Evolutionary conservation across 2,797 vertebrate genomes (phyloP).

Genomic region (Loris lydekkerianus): DNA sequence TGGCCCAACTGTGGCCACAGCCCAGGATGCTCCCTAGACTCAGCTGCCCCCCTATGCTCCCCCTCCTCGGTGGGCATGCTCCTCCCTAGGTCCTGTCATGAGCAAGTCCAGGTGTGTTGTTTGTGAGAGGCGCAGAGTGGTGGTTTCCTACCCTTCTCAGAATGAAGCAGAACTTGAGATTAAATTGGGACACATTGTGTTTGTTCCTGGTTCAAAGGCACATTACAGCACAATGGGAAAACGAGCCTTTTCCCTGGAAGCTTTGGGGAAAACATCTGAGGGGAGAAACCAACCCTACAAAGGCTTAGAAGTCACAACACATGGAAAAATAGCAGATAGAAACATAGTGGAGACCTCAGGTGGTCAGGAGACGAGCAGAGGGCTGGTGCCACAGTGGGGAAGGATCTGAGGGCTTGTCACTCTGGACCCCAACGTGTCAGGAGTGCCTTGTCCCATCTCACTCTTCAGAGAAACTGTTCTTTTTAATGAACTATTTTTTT

Average conservation of each 20-base stretch:
- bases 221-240: slow-evolving; percentile 97
- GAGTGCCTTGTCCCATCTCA: slow-evolving; percentile 98
- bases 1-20: not conserved
- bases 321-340: slow-evolving; percentile 87
- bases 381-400: slow-evolving; percentile 33
- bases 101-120: slow-evolving; percentile 95
- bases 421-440: slow-evolving; percentile 89
- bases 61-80: slow-evolving; percentile 97
- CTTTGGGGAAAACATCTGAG: slow-evolving; percentile 98
- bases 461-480: slow-evolving; percentile 87
- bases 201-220: slow-evolving; percentile 99
- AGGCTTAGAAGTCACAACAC: slow-evolving; percentile 69
- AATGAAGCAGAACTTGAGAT: slow-evolving; percentile 99
- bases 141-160: slow-evolving; percentile 99
- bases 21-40: slow-evolving; percentile 92
- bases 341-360: slow-evolving; percentile 81
- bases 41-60: slow-evolving; percentile 92
- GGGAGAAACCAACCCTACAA: slow-evolving; percentile 65
- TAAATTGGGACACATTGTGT: slow-evolving; percentile 99
- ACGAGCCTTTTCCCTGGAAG: slow-evolving; percentile 98
- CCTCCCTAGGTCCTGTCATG: slow-evolving; percentile 94
- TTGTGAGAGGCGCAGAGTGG: slow-evolving; percentile 98
- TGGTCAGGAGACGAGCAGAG: slow-evolving; percentile 80
- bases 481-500: slow-evolving; percentile 23
- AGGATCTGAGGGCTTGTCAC: slow-evolving; percentile 81